A percentile compares a stretch with the other conserved stretches of the same genome.
Evolutionary conservation across 2,888 invertebrate genomes (phyloP).

Genomic region (Papilio elwesi): DNA sequence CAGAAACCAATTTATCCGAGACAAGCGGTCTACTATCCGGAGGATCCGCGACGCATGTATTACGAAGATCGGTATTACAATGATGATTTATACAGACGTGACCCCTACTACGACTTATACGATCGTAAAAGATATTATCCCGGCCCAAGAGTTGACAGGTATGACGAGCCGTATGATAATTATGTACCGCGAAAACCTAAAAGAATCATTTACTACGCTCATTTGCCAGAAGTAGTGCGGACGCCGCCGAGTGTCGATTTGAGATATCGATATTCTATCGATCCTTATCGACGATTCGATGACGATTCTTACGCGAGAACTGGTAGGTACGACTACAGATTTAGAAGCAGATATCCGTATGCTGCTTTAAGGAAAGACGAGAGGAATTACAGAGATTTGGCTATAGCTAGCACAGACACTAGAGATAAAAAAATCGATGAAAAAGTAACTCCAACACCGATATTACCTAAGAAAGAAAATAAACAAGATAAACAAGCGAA

Average conservation of each 20-base stretch:
- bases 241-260: constrained; percentile 84
- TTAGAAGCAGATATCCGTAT: constrained; percentile 74
- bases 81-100: constrained; percentile 73
- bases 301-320: constrained; percentile 71
- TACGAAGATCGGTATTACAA: constrained; percentile 72
- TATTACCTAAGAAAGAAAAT: constrained; percentile 74
- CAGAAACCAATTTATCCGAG: constrained; percentile 76
- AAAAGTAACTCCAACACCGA: constrained; percentile 76
- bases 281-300: constrained; percentile 74
- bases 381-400: constrained; percentile 76
- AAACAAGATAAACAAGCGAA: constrained; percentile 53
- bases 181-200: constrained; percentile 78
- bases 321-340: constrained; percentile 77
- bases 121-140: constrained; percentile 67
- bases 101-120: constrained; percentile 73
- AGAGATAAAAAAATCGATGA: constrained; percentile 77
- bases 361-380: constrained; percentile 76
- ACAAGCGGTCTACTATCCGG: constrained; percentile 78
- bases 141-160: constrained; percentile 69
- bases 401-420: constrained; percentile 71
- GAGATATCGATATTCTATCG: constrained; percentile 78
- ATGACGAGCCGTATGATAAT: constrained; percentile 74
- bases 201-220: constrained; percentile 88
- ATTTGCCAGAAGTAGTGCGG: constrained; percentile 87
- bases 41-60: constrained; percentile 72